These are phyloP conservation scores for Brachionichthys hirsutus DNA, from an alignment of 2,113 vertebrate genomes.

Conservation along the genomic window DNA sequence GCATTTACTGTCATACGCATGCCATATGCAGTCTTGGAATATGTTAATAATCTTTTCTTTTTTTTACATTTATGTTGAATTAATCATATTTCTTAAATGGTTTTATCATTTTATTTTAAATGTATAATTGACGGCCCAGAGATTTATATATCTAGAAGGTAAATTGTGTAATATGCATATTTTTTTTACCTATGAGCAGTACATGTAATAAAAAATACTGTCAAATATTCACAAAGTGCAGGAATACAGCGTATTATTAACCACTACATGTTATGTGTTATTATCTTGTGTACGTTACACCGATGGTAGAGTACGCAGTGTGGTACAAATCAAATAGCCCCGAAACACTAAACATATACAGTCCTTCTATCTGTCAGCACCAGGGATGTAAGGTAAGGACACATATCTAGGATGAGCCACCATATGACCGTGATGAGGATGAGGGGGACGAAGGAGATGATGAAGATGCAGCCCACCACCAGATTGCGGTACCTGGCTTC, in stretches of 20 bases:
- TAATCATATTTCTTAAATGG: not conserved
- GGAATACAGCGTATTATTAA: conserved; percentile 32
- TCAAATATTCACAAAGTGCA: conserved; percentile 35
- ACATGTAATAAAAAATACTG: conserved; percentile 29
- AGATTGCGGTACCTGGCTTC: conserved; percentile 86
- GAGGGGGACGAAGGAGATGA: conserved; percentile 71
- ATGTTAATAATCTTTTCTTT: conserved; percentile 9
- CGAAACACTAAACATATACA: conserved; percentile 33
- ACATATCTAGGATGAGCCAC: conserved; percentile 76
- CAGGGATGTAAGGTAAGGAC: conserved; percentile 71
- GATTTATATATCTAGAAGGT: conserved; percentile 17
- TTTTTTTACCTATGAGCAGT: conserved; percentile 15
- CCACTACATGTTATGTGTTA: conserved; percentile 13
- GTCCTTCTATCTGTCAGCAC: conserved; percentile 68
- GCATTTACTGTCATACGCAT: conserved; percentile 45
- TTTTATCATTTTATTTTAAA: not conserved
- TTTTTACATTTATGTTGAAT: conserved; percentile 12
- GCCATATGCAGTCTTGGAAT: conserved; percentile 19
- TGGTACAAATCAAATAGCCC: conserved; percentile 34
- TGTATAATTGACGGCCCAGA: conserved; percentile 25
- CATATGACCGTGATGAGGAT: conserved; percentile 70
- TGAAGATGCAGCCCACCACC: conserved; percentile 72
- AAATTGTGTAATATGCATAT: conserved; percentile 35
- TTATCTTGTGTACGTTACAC: conserved; percentile 15
- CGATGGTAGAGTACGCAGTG: conserved; percentile 19